These are phyloP conservation scores for Poeciliopsis gracilis DNA, from an alignment of 2,797 vertebrate genomes.

Conservation along the genomic window DNA sequence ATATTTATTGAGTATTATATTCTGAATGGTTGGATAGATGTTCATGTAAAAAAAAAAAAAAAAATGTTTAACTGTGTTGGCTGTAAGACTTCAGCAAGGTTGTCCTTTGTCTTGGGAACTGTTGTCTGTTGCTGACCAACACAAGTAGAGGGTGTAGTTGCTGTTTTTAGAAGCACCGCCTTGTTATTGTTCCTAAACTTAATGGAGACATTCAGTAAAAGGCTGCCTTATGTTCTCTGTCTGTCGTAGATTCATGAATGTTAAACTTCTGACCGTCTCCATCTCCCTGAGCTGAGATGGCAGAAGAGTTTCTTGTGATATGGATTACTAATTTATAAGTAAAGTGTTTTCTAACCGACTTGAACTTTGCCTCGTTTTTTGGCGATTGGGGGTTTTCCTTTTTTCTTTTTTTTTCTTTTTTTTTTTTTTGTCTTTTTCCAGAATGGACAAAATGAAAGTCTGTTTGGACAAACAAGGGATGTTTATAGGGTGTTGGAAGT, in stretches of 20 bases:
- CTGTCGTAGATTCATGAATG: slow-evolving; percentile 72
- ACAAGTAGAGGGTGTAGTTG: slow-evolving; percentile 65
- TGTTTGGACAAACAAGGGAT: not conserved
- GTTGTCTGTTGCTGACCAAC: slow-evolving; percentile 77
- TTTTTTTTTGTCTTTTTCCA: not conserved
- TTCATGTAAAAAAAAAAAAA: slow-evolving; percentile 75
- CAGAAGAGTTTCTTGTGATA: slow-evolving; percentile 72
- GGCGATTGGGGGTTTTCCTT: no score
- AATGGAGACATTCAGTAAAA: slow-evolving; percentile 52
- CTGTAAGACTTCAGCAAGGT: slow-evolving; percentile 61
- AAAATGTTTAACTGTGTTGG: slow-evolving; percentile 48
- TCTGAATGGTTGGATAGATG: slow-evolving; percentile 77
- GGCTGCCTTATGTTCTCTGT: slow-evolving; percentile 69
- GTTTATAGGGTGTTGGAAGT: not conserved
- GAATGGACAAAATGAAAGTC: not conserved
- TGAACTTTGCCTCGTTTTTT: slow-evolving; percentile 11
- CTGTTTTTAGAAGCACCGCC: slow-evolving; percentile 64
- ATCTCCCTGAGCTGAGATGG: slow-evolving; percentile 58
- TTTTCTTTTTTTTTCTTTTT: no score
- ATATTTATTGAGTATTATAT: slow-evolving; percentile 81
- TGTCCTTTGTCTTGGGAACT: slow-evolving; percentile 65
- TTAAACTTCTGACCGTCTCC: slow-evolving; percentile 56
- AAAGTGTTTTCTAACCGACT: slow-evolving; percentile 77
- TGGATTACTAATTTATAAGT: slow-evolving; percentile 76
- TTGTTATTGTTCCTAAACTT: slow-evolving; percentile 61